Conservation (phyloP, 2,113 vertebrate genomes). For the Tricholaema leucomelas region DNA sequence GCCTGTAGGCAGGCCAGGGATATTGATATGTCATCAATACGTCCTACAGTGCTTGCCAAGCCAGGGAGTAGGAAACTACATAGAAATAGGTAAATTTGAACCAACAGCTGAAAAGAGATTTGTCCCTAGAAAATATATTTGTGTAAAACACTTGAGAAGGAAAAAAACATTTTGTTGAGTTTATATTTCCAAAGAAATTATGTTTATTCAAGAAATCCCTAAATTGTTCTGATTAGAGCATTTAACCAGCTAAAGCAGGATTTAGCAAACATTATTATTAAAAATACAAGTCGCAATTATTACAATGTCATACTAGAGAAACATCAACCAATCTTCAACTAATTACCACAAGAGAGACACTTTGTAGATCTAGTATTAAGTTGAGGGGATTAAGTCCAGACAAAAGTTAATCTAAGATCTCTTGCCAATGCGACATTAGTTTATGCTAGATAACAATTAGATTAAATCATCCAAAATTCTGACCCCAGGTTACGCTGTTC, state of each 20-base stretch:
- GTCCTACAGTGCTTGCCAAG: background rate
- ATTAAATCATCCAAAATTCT: slow-evolving; percentile 18
- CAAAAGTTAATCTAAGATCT: slow-evolving; percentile 33
- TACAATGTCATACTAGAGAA: slow-evolving; percentile 4
- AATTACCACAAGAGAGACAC: slow-evolving; percentile 29
- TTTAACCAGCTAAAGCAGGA: background rate
- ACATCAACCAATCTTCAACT: background rate
- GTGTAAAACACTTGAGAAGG: background rate
- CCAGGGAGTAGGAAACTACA: background rate
- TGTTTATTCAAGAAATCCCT: slow-evolving; percentile 13
- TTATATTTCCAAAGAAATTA: background rate
- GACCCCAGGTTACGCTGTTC: background rate
- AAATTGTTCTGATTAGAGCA: background rate
- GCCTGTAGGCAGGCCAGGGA: background rate
- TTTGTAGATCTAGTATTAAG: background rate
- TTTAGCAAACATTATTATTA: background rate
- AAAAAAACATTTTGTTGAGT: background rate
- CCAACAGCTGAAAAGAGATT: background rate
- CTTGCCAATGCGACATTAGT: background rate
- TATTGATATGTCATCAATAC: fast-evolving
- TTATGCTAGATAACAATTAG: slow-evolving; percentile 31
- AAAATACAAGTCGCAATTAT: slow-evolving; percentile 6
- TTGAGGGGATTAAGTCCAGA: slow-evolving; percentile 34
- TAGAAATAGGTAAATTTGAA: background rate
- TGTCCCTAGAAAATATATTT: background rate